phyloP scores from a whole-genome alignment of 2,113 vertebrate genomes.

The Nothoprocta perdicaria region DNA sequence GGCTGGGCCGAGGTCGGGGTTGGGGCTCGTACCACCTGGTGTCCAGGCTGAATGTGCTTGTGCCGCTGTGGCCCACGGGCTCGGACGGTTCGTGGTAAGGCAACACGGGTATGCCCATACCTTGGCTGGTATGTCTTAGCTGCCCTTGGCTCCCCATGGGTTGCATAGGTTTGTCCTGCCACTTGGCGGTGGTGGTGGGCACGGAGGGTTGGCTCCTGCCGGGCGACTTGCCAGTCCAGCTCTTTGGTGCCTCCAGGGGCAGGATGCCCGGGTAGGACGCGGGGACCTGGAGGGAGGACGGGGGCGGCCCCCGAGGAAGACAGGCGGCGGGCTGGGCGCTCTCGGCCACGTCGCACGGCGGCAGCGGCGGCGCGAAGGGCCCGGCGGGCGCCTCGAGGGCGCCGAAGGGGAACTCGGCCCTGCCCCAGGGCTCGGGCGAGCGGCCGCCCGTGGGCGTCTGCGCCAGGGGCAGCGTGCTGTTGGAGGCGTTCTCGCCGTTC shows the following conservation, averaged over 20 bases:
- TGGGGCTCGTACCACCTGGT: conserved; percentile 96
- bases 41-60: conserved; percentile 96
- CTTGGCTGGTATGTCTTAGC: conserved; percentile 99
- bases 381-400: conserved; percentile 90
- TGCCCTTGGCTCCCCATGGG: conserved; percentile 94
- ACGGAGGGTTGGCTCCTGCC: conserved; percentile 82
- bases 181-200: conserved; percentile 82
- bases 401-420: conserved; percentile 91
- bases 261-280: conserved; percentile 91
- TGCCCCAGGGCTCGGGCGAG: conserved; percentile 94
- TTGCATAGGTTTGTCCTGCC: conserved; percentile 98
- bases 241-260: conserved; percentile 93
- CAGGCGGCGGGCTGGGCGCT: conserved; percentile 81
- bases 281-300: conserved; percentile 89
- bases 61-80: conserved; percentile 86
- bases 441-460: conserved; percentile 93
- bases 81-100: conserved; percentile 95
- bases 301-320: conserved; percentile 84
- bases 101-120: conserved; percentile 99
- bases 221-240: conserved; percentile 89
- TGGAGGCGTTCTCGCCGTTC: conserved; percentile 91
- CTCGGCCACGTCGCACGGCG: conserved; percentile 87
- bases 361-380: conserved; percentile 89
- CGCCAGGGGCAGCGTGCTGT: conserved; percentile 92
- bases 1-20: conserved; percentile 93